These are phyloP conservation scores for Dendropsophus ebraccatus DNA, from an alignment of 2,113 vertebrate species.

Conservation along the genomic window DNA sequence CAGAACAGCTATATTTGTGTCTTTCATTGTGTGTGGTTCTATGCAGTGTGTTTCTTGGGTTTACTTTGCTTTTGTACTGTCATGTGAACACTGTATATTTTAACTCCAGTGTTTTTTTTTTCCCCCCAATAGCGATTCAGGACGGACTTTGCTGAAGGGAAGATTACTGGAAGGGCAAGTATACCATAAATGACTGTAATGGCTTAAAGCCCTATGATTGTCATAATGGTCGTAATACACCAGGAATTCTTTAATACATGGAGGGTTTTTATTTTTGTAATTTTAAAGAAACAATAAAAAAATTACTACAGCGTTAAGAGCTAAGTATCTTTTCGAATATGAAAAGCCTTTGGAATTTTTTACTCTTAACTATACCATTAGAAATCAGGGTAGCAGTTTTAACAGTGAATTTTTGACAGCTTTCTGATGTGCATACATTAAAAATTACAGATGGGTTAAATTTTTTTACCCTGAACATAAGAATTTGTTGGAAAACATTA, in stretches of 20 bases:
- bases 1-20: too few relatives aligned
- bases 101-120: conserved; percentile 37
- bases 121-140: conserved; percentile 87
- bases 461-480: too few relatives aligned
- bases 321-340: too few relatives aligned
- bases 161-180: conserved; percentile 97
- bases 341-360: too few relatives aligned
- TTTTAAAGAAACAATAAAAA: background rate
- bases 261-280: too few relatives aligned
- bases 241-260: background rate
- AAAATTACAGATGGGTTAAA: too few relatives aligned
- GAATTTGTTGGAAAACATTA: too few relatives aligned
- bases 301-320: background rate
- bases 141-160: conserved; percentile 98
- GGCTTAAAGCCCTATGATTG: background rate
- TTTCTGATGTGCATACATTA: too few relatives aligned
- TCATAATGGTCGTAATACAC: background rate
- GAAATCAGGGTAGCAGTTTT: too few relatives aligned
- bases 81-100: background rate
- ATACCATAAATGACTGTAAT: conserved; percentile 42
- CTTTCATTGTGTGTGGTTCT: background rate
- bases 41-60: background rate
- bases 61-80: background rate
- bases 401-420: too few relatives aligned
- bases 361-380: too few relatives aligned